phyloP scores from a whole-genome alignment of 2,888 invertebrate genomes.

The Altica lythri region DNA sequence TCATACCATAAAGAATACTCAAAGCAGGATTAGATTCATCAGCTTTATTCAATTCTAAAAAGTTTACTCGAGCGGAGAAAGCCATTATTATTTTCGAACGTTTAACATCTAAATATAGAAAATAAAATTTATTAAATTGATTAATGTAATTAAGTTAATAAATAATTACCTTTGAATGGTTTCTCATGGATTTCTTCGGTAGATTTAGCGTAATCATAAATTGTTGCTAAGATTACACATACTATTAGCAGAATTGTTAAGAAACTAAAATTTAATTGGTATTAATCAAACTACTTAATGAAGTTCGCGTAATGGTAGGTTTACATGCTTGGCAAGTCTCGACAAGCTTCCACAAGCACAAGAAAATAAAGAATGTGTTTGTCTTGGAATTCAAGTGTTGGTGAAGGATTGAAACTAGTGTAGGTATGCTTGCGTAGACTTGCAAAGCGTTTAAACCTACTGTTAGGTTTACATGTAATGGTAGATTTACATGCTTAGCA shows the following conservation, averaged over 20 bases:
- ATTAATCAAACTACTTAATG: slow-evolving; percentile 11
- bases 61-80: slow-evolving; percentile 52
- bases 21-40: slow-evolving; percentile 57
- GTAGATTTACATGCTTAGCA: no score
- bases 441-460: no score
- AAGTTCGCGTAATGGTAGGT: no score
- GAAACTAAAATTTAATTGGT: slow-evolving; percentile 44
- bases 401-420: no score
- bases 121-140: not conserved
- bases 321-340: no score
- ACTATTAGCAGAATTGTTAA: slow-evolving; percentile 46
- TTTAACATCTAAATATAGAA: slow-evolving; percentile 24
- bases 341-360: no score
- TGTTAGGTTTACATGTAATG: no score
- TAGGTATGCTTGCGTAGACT: no score
- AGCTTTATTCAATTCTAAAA: slow-evolving; percentile 54
- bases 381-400: no score
- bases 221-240: slow-evolving; percentile 50
- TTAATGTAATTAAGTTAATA: slow-evolving; percentile 16
- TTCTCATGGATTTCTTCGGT: slow-evolving; percentile 44
- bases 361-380: no score
- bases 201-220: slow-evolving; percentile 46
- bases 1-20: slow-evolving; percentile 64
- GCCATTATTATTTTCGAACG: slow-evolving; percentile 41
- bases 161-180: slow-evolving; percentile 47